Percentiles rank a stretch among this genome's conserved stretches.
phyloP scores from a whole-genome alignment of 2,797 vertebrate genomes.

The Sciurus vulgaris region DNA sequence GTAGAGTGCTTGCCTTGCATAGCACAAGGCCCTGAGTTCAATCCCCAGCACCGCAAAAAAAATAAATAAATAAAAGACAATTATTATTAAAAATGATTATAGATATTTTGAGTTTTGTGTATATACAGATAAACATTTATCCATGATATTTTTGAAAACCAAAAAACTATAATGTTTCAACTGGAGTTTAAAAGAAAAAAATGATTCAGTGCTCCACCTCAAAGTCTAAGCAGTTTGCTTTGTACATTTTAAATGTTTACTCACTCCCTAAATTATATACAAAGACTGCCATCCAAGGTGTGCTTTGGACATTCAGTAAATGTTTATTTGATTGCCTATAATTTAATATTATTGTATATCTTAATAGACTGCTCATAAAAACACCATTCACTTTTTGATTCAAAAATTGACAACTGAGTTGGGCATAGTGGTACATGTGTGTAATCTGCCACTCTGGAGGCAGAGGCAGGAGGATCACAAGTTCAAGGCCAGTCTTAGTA shows the following conservation, averaged over 20 bases:
- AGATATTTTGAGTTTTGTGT: not conserved
- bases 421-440: too few species aligned
- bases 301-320: not conserved
- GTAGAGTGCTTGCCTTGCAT: too few species aligned
- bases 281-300: not conserved
- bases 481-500: too few species aligned
- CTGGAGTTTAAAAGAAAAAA: not conserved
- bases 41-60: too few species aligned
- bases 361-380: slow-evolving; percentile 1
- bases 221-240: not conserved
- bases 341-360: not conserved
- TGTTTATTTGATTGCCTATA: not conserved
- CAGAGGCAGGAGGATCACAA: too few species aligned
- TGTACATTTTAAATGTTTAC: slow-evolving; percentile 36
- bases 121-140: not conserved
- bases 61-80: not conserved
- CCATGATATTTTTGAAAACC: not conserved
- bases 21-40: too few species aligned
- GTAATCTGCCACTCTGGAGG: too few species aligned
- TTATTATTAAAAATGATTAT: not conserved
- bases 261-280: not conserved
- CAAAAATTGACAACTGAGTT: not conserved
- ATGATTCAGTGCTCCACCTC: not conserved
- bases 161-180: not conserved
- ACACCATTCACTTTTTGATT: not conserved